Evolutionary conservation across 2,113 vertebrate species (phyloP).

Genomic region (Pollachius pollachius): DNA sequence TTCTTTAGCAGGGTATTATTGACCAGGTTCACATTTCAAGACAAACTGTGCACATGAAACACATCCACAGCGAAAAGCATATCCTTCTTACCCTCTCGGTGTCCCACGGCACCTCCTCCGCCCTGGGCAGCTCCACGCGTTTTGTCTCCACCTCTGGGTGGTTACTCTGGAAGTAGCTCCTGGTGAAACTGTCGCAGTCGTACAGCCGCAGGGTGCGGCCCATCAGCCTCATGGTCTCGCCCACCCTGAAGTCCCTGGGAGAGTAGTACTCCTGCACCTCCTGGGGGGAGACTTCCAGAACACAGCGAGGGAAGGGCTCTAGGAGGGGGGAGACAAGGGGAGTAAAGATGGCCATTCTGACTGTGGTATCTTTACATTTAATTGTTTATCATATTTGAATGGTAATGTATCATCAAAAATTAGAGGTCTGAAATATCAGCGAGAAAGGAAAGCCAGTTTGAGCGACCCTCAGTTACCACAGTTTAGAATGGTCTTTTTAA

Average conservation of each 20-base stretch:
- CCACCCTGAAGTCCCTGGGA: constrained; percentile 86
- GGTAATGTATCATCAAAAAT: too few species aligned
- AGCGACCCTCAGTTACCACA: too few species aligned
- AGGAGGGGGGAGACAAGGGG: constrained; percentile 1
- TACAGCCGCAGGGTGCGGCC: constrained; percentile 86
- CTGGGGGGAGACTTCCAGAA: constrained; percentile 82
- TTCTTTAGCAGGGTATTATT: background rate
- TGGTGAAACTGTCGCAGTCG: constrained; percentile 87
- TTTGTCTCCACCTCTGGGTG: constrained; percentile 78
- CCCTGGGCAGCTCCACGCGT: constrained; percentile 62
- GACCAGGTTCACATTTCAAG: background rate
- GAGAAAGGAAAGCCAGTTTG: too few species aligned
- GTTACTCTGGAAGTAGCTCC: constrained; percentile 79
- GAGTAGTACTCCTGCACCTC: constrained; percentile 90
- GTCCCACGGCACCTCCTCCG: background rate
- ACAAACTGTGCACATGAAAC: background rate
- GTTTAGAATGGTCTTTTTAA: too few species aligned
- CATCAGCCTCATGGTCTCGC: constrained; percentile 77
- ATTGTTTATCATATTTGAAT: too few species aligned
- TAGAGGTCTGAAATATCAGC: too few species aligned
- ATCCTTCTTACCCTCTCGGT: constrained; percentile 47
- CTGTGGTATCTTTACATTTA: too few species aligned
- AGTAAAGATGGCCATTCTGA: too few species aligned
- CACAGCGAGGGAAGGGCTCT: constrained; percentile 86
- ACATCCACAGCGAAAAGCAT: background rate